phyloP scores from a whole-genome alignment of 2,113 vertebrate genomes.

The Dasyprocta punctata region DNA sequence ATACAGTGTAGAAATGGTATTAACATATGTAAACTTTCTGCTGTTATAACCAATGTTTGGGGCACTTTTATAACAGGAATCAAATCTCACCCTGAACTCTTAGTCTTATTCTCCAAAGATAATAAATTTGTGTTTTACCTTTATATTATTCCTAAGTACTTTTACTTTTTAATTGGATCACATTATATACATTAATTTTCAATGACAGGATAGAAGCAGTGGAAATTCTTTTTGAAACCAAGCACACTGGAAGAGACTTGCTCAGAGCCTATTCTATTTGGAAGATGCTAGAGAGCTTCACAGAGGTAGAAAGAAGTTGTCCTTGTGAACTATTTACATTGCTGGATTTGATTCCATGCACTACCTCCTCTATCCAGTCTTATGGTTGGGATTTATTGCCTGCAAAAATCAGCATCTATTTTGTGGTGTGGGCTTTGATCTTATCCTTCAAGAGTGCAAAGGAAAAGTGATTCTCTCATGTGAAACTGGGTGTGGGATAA shows the following conservation, averaged over 20 bases:
- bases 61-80: constrained; percentile 20
- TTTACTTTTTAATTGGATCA: background rate
- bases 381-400: background rate
- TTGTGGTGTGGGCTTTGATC: no score
- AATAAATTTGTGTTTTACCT: background rate
- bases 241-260: background rate
- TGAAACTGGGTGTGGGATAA: background rate
- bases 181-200: background rate
- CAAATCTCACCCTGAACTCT: background rate
- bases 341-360: constrained; percentile 1
- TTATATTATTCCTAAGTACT: background rate
- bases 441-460: background rate
- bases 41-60: constrained; percentile 35
- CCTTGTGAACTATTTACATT: background rate
- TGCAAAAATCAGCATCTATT: background rate
- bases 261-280: background rate
- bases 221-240: constrained; percentile 18
- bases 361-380: background rate
- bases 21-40: background rate
- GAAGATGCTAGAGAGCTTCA: background rate
- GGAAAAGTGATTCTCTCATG: background rate
- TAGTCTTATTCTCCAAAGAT: background rate
- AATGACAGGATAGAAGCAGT: background rate
- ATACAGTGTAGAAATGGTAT: background rate
- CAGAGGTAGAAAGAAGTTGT: background rate